Base-by-base conservation (phyloP, 2,888 invertebrate species). In the Melinaea menophilus region DNA sequence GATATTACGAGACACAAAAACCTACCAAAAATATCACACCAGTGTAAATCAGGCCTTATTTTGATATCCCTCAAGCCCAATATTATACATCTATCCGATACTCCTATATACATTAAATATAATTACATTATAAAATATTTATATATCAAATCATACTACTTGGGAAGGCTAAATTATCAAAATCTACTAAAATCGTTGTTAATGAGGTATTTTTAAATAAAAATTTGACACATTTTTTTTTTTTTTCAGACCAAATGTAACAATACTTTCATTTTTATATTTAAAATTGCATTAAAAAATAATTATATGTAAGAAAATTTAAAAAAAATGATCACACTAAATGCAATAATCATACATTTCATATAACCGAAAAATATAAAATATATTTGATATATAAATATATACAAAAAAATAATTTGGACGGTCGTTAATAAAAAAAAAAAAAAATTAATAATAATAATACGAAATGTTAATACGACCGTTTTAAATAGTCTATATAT, bases 101-200 rank as follows among this genome's bases (percentile, higher is more conserved):
- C 45, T 51, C 48, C 41, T 9, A 41, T 41, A 41, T 41, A 41
- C 9, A 37, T 4, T 37, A 22, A 22, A 22, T 22, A 22, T 22
- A 22, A 22, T 22, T 22, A 22, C 22, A 22, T 22, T 22, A 22
- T 22, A 12, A 31, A 31, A n/a, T 46, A n/a, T 46, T 9, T 7
- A 48, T 46, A 54, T 51, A 13, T 56, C 46, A 59, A 63, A 62
- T 56, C 46, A 58, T 56, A 56, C 37, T 45, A 58, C 56, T 41
- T 41, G 57, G 57, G 57, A 37, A 59, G 2, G 12, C 33, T 45
- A 61, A 56, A 31, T 56, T 60, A 61, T 58, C 55, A 56, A 65
- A 67, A 63, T 46, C 67, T 67, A 67, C 56, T 67, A 67, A 65
- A 64, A 67, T 64, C 64, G 62, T 64, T 67, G 56, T 61, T 35